Evolutionary conservation across 2,888 invertebrate genomes (phyloP), one percentile per base, ranked within the genome.

Genomic region (Macrostomum cliftonense): DNA sequence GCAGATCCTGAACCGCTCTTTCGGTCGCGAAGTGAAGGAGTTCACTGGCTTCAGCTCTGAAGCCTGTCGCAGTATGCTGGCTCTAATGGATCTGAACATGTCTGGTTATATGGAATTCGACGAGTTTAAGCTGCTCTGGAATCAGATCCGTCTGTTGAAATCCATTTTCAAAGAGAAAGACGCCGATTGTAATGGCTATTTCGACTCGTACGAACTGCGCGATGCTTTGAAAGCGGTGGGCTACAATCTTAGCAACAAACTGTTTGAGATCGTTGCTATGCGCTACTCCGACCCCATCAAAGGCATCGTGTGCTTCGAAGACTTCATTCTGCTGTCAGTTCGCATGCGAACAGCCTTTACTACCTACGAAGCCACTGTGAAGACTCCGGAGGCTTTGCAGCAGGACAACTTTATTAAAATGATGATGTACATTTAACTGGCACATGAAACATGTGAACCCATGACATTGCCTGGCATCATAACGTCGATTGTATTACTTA

Each of bases 221-320:
- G 79, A 82, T 61, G 86, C 86, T 1, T 74, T 88, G 21, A 79
- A 79, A 63, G 82, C 84, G 0, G 85, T 85, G 37, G 88, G 88
- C 28, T 40, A 40, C 40, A 28, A 16, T 17, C 16, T 40, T 2
- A 16, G 20, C 40, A 40, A 40, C 17, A 40, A 40, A 9, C 4
- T 40, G 16, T 40, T 40, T 9, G 40, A 40, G 20, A 17, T 9
- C 5, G 16, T 40, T 16, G 40, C 40, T 9, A 40, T 17, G 16
- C 40, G 40, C 5, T 40, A 40, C 9, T 7, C 40, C 5, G 40
- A 40, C 17, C 40, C 40, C 2, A 40, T 9, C 9, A 17, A 17
- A 9, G 40, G 40, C 16, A 9, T 40, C 17, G 20, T 40, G 16
- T 7, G 40, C 17, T 40, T 40, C 17, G 40, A 40, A 40, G 40